phyloP scores from a whole-genome alignment of 2,888 invertebrate genomes.

The Elysia crispata region DNA sequence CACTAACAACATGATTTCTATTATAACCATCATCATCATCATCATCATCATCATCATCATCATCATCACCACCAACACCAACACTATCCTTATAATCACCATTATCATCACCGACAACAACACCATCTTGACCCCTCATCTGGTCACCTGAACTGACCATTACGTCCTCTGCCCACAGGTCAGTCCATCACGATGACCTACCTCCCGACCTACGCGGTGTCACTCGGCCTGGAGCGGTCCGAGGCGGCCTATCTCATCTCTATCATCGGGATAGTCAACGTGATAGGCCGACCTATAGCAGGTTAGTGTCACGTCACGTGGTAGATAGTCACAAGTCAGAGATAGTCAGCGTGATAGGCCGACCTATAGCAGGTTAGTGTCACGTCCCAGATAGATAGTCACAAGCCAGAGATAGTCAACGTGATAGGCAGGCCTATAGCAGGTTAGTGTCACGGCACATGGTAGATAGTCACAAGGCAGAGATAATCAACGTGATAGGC shows the following conservation, averaged over 20 bases:
- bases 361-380: neutral
- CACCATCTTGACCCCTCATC: neutral
- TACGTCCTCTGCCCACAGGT: slow-evolving; percentile 53
- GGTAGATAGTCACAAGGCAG: neutral
- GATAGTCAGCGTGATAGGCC: too few relatives aligned
- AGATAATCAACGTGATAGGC: neutral
- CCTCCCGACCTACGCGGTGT: slow-evolving; percentile 69
- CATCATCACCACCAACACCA: too few relatives aligned
- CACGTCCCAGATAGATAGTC: too few relatives aligned
- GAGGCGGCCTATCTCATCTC: slow-evolving; percentile 71
- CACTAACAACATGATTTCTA: neutral
- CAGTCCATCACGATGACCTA: slow-evolving; percentile 68
- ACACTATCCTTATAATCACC: too few relatives aligned
- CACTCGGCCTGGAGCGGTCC: slow-evolving; percentile 58
- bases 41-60: too few relatives aligned
- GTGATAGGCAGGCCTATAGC: slow-evolving; percentile 65
- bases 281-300: slow-evolving; percentile 63
- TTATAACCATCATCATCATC: too few relatives aligned
- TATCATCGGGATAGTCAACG: slow-evolving; percentile 71
- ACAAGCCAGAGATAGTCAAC: slow-evolving; percentile 70
- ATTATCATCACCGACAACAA: too few relatives aligned
- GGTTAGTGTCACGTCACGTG: neutral
- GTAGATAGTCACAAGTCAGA: too few relatives aligned
- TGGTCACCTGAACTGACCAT: neutral
- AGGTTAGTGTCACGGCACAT: neutral